Conservation (phyloP, 1,140 invertebrate species). For the Euwallacea fornicatus region DNA sequence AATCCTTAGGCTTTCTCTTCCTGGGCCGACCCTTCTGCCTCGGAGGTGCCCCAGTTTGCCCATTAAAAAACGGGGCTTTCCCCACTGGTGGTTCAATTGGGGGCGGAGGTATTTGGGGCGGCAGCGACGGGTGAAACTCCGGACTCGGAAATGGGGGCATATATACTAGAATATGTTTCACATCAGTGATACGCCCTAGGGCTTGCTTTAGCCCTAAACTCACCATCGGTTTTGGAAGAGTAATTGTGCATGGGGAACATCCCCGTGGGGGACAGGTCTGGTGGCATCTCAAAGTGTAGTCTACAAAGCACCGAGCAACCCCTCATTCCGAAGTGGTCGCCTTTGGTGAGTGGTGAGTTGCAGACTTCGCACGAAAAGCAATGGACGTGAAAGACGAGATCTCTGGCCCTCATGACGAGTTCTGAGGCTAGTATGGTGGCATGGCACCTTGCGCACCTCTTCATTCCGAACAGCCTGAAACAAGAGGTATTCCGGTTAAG, state of each 20-base stretch:
- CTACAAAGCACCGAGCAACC: conserved; percentile 72
- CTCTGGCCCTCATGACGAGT: conserved; percentile 91
- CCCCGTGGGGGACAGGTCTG: conserved; percentile 63
- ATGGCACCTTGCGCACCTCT: conserved; percentile 85
- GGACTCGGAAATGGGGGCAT: conserved; percentile 59
- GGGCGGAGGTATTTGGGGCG: conserved; percentile 45
- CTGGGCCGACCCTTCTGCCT: conserved; percentile 89
- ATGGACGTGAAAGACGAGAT: conserved; percentile 91
- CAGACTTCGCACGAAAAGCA: conserved; percentile 96
- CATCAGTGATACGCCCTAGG: conserved; percentile 18
- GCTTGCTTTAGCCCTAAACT: conserved; percentile 48
- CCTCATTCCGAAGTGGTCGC: conserved; percentile 92
- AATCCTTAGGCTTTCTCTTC: conserved; percentile 87
- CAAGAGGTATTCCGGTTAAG: not conserved
- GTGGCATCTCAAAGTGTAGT: conserved; percentile 77
- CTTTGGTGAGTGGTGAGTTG: conserved; percentile 77
- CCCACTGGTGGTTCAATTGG: conserved; percentile 51
- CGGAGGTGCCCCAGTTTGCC: conserved; percentile 58
- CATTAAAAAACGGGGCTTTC: conserved; percentile 69
- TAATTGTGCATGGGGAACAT: conserved; percentile 60
- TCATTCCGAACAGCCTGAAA: conserved; percentile 78
- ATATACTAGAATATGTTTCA: conserved; percentile 50
- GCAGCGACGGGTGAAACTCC: conserved; percentile 56
- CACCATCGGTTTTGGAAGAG: conserved; percentile 28
- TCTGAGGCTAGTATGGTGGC: conserved; percentile 90